These are phyloP conservation scores for Agelas oroides DNA, from an alignment of 37 sponge, comb jelly and placozoan genomes.

Conservation along the genomic window DNA sequence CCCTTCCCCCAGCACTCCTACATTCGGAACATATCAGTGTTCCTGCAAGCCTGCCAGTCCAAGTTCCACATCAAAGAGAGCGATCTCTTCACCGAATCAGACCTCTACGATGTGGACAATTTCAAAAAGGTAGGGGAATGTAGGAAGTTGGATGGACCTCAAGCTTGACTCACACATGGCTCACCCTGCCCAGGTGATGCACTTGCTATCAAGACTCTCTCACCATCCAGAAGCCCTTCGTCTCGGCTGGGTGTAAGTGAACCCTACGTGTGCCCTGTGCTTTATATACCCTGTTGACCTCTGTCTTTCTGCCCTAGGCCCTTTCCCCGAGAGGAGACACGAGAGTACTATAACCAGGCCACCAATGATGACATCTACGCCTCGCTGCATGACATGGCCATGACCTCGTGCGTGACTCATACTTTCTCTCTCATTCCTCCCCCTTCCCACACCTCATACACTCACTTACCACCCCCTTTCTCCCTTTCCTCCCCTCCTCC, in stretches of 20 bases:
- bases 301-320: conserved; percentile 25
- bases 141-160: too few species aligned
- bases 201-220: conserved; percentile 68
- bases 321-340: conserved; percentile 41
- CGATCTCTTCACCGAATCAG: conserved; percentile 75
- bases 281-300: background rate
- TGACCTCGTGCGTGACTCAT: background rate
- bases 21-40: conserved; percentile 78
- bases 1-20: conserved; percentile 59
- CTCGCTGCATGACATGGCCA: conserved; percentile 53
- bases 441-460: too few species aligned
- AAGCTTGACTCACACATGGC: too few species aligned
- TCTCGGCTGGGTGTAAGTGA: conserved; percentile 79
- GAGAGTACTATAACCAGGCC: conserved; percentile 37
- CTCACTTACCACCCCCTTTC: too few species aligned
- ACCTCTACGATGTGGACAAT: conserved; percentile 85
- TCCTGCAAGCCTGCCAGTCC: conserved; percentile 62
- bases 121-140: conserved; percentile 83
- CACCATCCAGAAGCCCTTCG: conserved; percentile 64
- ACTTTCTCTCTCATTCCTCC: too few species aligned
- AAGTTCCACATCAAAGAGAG: conserved; percentile 56
- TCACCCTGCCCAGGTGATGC: conserved; percentile 61
- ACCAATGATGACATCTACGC: conserved; percentile 65
- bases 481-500: too few species aligned
- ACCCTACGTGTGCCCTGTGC: background rate